phyloP scores from a whole-genome alignment of 2,888 invertebrate species.

The Frankliniella fusca region DNA sequence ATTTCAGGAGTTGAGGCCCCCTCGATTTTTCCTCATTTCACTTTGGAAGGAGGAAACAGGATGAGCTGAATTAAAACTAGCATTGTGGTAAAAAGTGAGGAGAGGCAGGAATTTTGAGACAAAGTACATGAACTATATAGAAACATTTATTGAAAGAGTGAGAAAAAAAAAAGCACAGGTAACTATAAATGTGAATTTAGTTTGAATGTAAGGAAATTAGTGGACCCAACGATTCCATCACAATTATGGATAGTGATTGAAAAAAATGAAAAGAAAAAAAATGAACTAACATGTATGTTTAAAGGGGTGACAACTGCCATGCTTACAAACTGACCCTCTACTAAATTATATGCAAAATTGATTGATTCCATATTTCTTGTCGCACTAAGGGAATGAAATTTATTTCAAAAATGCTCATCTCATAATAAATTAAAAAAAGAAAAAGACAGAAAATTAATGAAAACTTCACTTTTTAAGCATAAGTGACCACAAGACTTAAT shows the following conservation, averaged over 20 bases:
- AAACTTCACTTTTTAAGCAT: neutral
- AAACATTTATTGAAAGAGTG: slow-evolving; percentile 16
- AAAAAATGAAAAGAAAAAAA: neutral
- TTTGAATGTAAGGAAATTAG: neutral
- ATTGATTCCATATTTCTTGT: neutral
- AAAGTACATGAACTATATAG: neutral
- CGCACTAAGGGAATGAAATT: neutral
- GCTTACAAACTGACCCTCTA: too few species aligned
- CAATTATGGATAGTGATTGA: neutral
- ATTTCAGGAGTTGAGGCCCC: too few species aligned
- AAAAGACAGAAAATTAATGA: neutral
- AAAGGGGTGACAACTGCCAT: too few species aligned
- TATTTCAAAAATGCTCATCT: neutral
- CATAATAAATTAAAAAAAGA: too few species aligned
- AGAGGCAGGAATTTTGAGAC: neutral
- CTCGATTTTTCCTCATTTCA: too few species aligned
- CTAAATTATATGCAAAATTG: neutral
- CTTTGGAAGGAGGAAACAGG: too few species aligned
- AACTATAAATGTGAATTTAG: slow-evolving; percentile 6
- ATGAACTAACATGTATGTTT: too few species aligned
- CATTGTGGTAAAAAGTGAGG: neutral
- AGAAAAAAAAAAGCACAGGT: slow-evolving; percentile 26
- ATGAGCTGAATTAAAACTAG: too few species aligned
- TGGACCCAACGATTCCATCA: neutral
- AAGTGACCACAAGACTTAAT: neutral